Conservation (phyloP, 2,113 vertebrate species). For the Sisor rabdophorus region DNA sequence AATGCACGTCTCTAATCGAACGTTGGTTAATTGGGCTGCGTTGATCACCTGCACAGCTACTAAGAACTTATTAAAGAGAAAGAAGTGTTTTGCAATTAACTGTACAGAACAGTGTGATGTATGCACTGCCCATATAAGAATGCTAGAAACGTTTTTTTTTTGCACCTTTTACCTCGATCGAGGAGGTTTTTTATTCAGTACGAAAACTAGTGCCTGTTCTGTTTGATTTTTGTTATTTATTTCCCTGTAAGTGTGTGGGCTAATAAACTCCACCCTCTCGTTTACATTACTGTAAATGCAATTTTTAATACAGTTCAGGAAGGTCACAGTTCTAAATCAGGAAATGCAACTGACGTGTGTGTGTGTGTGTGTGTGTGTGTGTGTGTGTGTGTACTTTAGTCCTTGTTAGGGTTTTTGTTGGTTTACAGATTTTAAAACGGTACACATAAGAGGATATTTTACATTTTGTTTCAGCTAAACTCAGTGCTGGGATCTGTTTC, state of each 20-base stretch:
- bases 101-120: constrained; percentile 1
- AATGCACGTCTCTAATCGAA: not conserved
- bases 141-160: constrained; percentile 7
- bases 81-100: constrained; percentile 15
- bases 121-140: no score
- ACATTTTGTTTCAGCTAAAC: not conserved
- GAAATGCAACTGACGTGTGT: not conserved
- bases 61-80: constrained; percentile 1
- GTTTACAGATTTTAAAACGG: no score
- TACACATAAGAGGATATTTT: no score
- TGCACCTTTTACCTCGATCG: not conserved
- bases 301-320: not conserved
- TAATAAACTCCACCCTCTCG: not conserved
- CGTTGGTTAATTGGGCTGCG: not conserved
- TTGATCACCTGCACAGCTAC: not conserved
- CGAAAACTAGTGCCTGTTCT: not conserved
- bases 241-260: not conserved
- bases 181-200: not conserved
- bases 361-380: not conserved
- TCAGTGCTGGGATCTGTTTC: no score
- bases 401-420: not conserved
- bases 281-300: not conserved
- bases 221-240: constrained; percentile 6
- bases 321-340: not conserved
- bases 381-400: not conserved